Base-by-base conservation (phyloP, 2,797 vertebrate species). In the Leucoraja ocellata region DNA sequence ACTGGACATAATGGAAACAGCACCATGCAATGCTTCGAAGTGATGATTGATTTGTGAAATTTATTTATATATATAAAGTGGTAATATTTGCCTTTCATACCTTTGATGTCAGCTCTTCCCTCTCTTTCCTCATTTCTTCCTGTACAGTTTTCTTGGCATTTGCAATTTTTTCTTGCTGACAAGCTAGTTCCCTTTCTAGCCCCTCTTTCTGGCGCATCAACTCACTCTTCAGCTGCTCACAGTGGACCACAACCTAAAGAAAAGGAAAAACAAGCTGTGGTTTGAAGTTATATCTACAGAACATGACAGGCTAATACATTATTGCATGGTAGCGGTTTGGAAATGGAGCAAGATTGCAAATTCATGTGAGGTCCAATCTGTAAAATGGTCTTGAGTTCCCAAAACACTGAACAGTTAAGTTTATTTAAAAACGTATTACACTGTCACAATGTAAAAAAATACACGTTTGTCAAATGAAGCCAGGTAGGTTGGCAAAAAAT, bases 161-260 rank as follows among this genome's bases (percentile, higher is more conserved):
- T 71, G 95, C 86, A 93, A 97, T 96, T 94, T 97, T 98, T 94
- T 95, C 96, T 93, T 97, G 95, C 93, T 97, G 96, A 73, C 94
- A 94, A 63, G 95, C 95, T 68, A 98, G 94, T 39, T 98, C 98
- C 93, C 94, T 97, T 94, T 97, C 97, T 46, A 98, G 95, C 18
- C 96, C 96, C 84, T 97, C 97, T 93, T 96, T 96, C 94, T 97
- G 97, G 90, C 96, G 96, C 90, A 95, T 94, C 94, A 99, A 95
- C 91, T 99, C 98, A 91, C 95, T 97, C 95, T 96, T 97, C 94
- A 99, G 91, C 93, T 98, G 98, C 93, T 98, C 97, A 95, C 97
- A 98, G 94, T 97, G 97, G 90, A 98, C 96, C 93, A 98, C 94
- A 93, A 97, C 96, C 98, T 99, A 95, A 78, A 94, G 92, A 93